These are phyloP conservation scores for Tenthredo mesomela DNA, from an alignment of 2,888 invertebrate genomes.

Conservation along the genomic window DNA sequence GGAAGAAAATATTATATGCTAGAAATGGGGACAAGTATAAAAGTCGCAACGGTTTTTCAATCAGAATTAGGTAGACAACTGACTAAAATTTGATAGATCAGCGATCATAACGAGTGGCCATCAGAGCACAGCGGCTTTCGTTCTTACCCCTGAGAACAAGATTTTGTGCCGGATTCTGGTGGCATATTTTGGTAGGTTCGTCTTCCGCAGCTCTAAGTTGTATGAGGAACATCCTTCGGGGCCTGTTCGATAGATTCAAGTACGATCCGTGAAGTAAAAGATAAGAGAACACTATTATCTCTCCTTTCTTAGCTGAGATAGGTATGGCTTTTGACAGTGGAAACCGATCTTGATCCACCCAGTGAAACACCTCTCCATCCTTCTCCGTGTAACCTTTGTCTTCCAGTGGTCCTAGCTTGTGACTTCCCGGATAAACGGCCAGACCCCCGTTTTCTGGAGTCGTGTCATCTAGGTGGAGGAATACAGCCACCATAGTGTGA, in stretches of 20 bases:
- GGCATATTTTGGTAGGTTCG: slow-evolving; percentile 76
- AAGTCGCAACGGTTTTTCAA: background rate
- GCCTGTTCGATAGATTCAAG: slow-evolving; percentile 77
- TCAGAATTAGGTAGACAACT: background rate
- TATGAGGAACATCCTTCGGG: slow-evolving; percentile 80
- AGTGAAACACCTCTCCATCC: slow-evolving; percentile 77
- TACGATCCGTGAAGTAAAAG: slow-evolving; percentile 82
- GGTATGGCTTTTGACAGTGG: slow-evolving; percentile 79
- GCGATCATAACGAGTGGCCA: slow-evolving; percentile 70
- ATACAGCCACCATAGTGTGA: slow-evolving; percentile 81
- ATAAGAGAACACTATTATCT: slow-evolving; percentile 82
- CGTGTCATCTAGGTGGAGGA: slow-evolving; percentile 81
- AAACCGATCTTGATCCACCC: slow-evolving; percentile 78
- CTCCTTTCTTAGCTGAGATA: slow-evolving; percentile 79
- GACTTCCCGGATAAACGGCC: slow-evolving; percentile 82
- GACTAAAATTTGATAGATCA: background rate
- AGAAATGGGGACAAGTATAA: background rate
- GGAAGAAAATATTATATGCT: background rate
- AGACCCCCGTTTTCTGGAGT: slow-evolving; percentile 81
- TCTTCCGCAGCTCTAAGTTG: slow-evolving; percentile 81
- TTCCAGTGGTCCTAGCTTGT: slow-evolving; percentile 80
- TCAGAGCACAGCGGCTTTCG: slow-evolving; percentile 71
- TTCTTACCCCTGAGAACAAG: slow-evolving; percentile 81
- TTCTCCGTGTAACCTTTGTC: slow-evolving; percentile 78
- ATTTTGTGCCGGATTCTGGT: slow-evolving; percentile 80